Conservation (phyloP, 2,888 invertebrate genomes). For the Biston stratarius region DNA sequence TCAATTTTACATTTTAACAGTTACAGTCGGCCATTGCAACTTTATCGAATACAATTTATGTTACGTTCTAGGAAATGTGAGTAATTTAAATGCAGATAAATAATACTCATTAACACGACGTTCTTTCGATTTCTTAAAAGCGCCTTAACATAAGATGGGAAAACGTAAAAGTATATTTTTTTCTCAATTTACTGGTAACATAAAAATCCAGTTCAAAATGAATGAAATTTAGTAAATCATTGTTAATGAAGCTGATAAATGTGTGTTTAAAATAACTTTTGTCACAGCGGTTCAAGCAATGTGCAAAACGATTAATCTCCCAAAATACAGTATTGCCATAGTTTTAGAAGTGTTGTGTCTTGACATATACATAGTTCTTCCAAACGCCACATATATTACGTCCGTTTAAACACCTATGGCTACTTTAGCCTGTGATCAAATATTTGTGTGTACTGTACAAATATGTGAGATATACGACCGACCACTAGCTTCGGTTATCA, state of each 20-base stretch:
- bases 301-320: too few species aligned
- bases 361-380: neutral
- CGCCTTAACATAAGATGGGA: neutral
- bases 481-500: slow-evolving; percentile 10
- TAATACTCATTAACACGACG: neutral
- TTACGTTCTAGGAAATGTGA: slow-evolving; percentile 16
- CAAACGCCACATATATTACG: neutral
- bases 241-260: too few species aligned
- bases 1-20: slow-evolving; percentile 11
- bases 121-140: neutral
- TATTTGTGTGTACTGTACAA: slow-evolving; percentile 10
- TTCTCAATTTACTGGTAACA: too few species aligned
- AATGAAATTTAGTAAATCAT: too few species aligned
- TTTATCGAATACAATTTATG: slow-evolving; percentile 3
- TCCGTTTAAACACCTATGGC: neutral
- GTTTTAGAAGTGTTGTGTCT: neutral
- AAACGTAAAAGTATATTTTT: too few species aligned
- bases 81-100: slow-evolving; percentile 4
- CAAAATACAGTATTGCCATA: neutral
- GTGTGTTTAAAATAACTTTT: too few species aligned
- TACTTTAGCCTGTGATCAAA: slow-evolving; percentile 1
- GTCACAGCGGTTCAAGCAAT: too few species aligned
- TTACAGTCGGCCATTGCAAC: neutral
- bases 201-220: neutral
- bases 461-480: slow-evolving; percentile 8